Base-by-base conservation (phyloP, 2,888 invertebrate species). In the Eupithecia pulchellata region DNA sequence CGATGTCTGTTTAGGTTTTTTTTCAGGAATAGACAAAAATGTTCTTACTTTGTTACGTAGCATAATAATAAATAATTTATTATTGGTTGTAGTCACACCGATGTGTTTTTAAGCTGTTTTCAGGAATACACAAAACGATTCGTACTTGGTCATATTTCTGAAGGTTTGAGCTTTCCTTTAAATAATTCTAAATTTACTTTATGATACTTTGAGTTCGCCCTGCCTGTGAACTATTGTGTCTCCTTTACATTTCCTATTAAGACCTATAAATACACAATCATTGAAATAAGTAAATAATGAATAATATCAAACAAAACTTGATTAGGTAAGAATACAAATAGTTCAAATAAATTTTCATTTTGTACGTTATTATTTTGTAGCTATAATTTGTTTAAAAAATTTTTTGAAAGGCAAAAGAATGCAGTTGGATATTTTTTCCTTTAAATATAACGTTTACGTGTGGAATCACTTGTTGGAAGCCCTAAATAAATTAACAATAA, bases 11-110 rank as follows among this genome's bases (percentile, higher is more conserved):
- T 11, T 47, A 52, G 6, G 6, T 5, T n/a, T 39, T 4, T 47
- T 47, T 47, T 9, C 20, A 57, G 17, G 27, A 29, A 57, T 8
- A 57, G 29, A 29, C 5, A 57, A 29, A 29, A 0, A 14, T 29
- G 14, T 36, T 36, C 14, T 14, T 42, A 39, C 4, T 17, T 17
- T n/a, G 36, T n/a, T n/a, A n/a, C 6, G 0, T 17, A 8, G 17
- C 39, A 39, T 39, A 4, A 30, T 30, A 6, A 4, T 30, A 2
- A 30, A n/a, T 79, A 85, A 88, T 89, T 88, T 81, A 79, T 80
- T 79, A 78, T 77, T 75, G 71, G 73, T 42, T 47, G 27, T 64
- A 68, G 57, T 75, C 66, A 71, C 73, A 71, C 70, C 63, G 58
- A 63, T n/a, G 13, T 9, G 17, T 57, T 52, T 47, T 11, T 47